Conservation (phyloP, 1,140 invertebrate genomes). For the Ips nitidus region DNA sequence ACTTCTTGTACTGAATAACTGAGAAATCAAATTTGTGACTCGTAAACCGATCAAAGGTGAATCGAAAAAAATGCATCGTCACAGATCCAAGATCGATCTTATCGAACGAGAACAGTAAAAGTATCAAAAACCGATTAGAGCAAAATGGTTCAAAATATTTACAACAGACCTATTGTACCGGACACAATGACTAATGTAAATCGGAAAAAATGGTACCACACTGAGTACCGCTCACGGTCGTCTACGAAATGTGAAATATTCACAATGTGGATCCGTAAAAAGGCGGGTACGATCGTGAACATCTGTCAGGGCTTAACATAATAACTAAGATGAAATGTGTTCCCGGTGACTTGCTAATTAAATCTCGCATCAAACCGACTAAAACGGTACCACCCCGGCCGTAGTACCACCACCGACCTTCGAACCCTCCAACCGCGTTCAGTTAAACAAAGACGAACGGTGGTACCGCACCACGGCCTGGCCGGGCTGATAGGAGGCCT, state of each 20-base stretch:
- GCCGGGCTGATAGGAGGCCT: too few species aligned
- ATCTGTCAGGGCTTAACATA: conserved; percentile 47
- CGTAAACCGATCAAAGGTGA: too few species aligned
- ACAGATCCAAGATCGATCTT: conserved; percentile 5
- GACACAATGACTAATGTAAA: conserved; percentile 29
- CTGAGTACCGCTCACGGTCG: conserved; percentile 30
- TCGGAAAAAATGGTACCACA: conserved; percentile 33
- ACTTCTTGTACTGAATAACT: too few species aligned
- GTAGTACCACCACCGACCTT: not conserved
- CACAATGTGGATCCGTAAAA: conserved; percentile 40
- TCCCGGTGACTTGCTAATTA: conserved; percentile 48
- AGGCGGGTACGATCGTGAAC: conserved; percentile 44
- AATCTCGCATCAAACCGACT: conserved; percentile 42
- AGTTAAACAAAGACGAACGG: not conserved
- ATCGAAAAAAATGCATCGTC: too few species aligned
- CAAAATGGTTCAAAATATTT: conserved; percentile 36
- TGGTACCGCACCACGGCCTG: too few species aligned
- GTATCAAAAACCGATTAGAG: conserved; percentile 29
- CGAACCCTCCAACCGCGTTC: not conserved
- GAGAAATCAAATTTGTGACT: too few species aligned
- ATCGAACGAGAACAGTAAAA: conserved; percentile 27
- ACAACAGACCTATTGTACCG: conserved; percentile 30
- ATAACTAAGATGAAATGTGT: conserved; percentile 46
- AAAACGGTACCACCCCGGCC: conserved; percentile 8
- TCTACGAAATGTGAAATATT: conserved; percentile 38